Evolutionary conservation across 2,888 invertebrate species (phyloP), one percentile per base, ranked within the genome.

Genomic region (Tetheella fluctuosa): DNA sequence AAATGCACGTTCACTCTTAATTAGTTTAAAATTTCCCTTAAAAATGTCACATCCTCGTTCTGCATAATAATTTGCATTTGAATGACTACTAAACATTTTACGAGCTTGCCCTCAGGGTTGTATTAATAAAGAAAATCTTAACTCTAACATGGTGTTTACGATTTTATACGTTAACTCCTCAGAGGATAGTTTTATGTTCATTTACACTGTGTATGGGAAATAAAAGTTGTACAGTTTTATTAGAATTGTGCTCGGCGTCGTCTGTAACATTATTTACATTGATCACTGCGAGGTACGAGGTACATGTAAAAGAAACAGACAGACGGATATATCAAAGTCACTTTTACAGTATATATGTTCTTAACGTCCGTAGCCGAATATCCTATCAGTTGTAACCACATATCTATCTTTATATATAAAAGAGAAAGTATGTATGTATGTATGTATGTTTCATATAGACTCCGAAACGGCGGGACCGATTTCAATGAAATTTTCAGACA

Each of bases 91-190:
- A 20, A 48, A 20, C n/a, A 48, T 20, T 48, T 48, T 10, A 48
- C 48, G 48, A 20, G n/a, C 48, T 20, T 15, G 2, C 20, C 6
- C n/a, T 13, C 5, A n/a, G n/a, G 42, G n/a, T 48, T 20, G 48
- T 20, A 48, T 48, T 48, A 17, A 48, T 48, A 48, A 48, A 48
- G 48, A 48, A 20, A 48, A 48, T 48, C 10, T 10, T 20, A 48
- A 48, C 48, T 48, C 20, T 48, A 48, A 48, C 20, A 48, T 48
- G 48, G 20, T 48, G 48, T 48, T 48, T 48, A 48, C 48, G 20
- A 48, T 20, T 48, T 48, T 5, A 48, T 20, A 42, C 10, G 17
- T 20, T 20, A 48, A n/a, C 48, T n/a, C 10, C 1, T 20, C 48
- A 10, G n/a, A 39, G 48, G n/a, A 48, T 42, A 48, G 48, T 20